Evolutionary conservation across 2,797 vertebrate species (phyloP), one percentile per base, ranked within the genome.

Genomic region (Propithecus perrieri): DNA sequence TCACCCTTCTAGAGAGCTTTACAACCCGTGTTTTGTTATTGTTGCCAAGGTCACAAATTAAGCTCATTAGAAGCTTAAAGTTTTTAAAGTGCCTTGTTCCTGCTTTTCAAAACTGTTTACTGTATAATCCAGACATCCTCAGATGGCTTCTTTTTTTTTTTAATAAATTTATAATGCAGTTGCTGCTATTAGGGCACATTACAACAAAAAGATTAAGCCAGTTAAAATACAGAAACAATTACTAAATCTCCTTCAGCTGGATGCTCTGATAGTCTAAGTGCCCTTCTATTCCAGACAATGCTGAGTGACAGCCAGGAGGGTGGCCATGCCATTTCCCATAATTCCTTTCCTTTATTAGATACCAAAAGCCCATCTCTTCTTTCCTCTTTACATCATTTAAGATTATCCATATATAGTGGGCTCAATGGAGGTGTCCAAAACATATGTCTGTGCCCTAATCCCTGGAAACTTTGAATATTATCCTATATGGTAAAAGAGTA

Each of bases 41-140:
- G 2, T 74, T 80, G 11, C 13, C 74, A 94, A 89, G 48, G 57
- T 95, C 79, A 80, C 80, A 80, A 86, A 92, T 87, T 96, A 96
- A 96, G 48, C 48, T 94, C 26, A 95, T 92, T 81, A 96, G 59
- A 86, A 50, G 55, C 67, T 92, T 91, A 48, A 84, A 69, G 5
- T 38, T 91, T 90, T 85, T 76, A 38, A 91, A 85, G 38, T 59
- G 55, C 2, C 7, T 88, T 78, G 9, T 65, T 88, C 24, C 8
- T 74, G 9, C 35, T 93, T 79, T 83, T 69, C 5, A 85, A 85
- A 93, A 91, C 4, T 72, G 50, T 86, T 97, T 94, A 65, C 33
- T 80, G 0, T 46, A 81, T 57, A 48, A 96, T 86, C 50, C 76
- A 91, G 92, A 57, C 3, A 91, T 74, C 26, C 43, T 94, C 41